Percentiles rank a stretch among this genome's conserved stretches.
phyloP scores from a whole-genome alignment of 1,140 invertebrate species.

The Tetraneura akinire region DNA sequence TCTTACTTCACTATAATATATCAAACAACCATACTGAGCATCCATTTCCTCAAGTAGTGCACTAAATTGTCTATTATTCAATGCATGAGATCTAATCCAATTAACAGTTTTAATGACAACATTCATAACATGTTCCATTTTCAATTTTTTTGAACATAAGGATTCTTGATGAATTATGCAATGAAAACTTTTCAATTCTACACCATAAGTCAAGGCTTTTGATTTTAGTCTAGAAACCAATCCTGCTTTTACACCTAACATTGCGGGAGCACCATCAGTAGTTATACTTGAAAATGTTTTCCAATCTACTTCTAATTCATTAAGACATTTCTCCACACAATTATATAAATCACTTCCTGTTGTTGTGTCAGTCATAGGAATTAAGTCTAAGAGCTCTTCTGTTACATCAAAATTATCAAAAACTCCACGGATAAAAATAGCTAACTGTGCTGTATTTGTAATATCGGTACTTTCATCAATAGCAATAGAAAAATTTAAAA shows the following conservation, averaged over 20 bases:
- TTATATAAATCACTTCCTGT: constrained; percentile 1
- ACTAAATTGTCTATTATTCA: too few relatives aligned
- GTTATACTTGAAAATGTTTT: not conserved
- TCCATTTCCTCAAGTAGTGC: too few relatives aligned
- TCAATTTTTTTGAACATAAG: too few relatives aligned
- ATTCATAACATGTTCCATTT: too few relatives aligned
- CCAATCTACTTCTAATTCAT: constrained; percentile 28
- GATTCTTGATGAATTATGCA: too few relatives aligned
- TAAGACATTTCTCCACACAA: not conserved
- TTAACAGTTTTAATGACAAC: too few relatives aligned
- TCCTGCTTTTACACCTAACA: constrained; percentile 15
- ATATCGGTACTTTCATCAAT: constrained; percentile 13
- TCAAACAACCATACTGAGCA: too few relatives aligned
- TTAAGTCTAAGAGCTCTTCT: not conserved
- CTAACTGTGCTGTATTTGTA: not conserved
- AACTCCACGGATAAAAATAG: constrained; percentile 12
- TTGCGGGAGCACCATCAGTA: constrained; percentile 3
- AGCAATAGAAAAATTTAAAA: constrained; percentile 24
- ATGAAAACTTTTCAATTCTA: too few relatives aligned
- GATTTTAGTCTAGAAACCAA: constrained; percentile 12
- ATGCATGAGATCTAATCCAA: too few relatives aligned
- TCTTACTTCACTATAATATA: too few relatives aligned
- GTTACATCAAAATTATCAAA: constrained; percentile 14
- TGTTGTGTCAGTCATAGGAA: constrained; percentile 21
- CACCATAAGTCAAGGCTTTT: too few relatives aligned